These are phyloP conservation scores for Diceros bicornis DNA, from an alignment of 2,797 vertebrate species.

Conservation along the genomic window DNA sequence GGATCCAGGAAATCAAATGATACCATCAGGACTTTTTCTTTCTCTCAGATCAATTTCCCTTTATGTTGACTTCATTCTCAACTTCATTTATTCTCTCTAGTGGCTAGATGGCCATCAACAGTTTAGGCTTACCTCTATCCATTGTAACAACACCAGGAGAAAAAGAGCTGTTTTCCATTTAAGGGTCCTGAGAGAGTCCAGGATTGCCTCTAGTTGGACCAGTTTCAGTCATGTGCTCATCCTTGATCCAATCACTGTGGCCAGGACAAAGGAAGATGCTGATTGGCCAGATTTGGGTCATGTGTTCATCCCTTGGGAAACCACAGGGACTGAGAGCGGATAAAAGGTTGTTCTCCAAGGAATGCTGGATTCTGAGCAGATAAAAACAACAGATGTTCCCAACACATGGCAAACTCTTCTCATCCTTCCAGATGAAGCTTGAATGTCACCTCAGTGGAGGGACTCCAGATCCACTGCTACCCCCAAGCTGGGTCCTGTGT, in stretches of 20 bases:
- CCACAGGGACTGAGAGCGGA: neutral
- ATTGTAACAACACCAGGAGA: neutral
- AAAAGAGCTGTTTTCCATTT: neutral
- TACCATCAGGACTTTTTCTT: neutral
- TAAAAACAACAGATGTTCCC: neutral
- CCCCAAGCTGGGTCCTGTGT: neutral
- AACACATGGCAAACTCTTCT: neutral
- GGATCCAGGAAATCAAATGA: neutral
- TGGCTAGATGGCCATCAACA: neutral
- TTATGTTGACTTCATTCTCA: neutral
- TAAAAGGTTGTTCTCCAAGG: neutral
- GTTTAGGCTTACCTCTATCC: too few species aligned
- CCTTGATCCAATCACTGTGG: neutral
- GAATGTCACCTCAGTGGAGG: neutral
- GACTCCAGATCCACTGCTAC: neutral
- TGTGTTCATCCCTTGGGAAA: neutral
- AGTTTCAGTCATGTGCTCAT: neutral
- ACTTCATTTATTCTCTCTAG: neutral
- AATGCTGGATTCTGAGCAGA: neutral
- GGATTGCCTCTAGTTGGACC: neutral
- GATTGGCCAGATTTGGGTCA: neutral
- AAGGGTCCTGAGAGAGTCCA: too few species aligned
- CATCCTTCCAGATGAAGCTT: neutral
- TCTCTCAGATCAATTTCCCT: neutral
- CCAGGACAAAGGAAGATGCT: neutral